Conservation (phyloP, 2,888 invertebrate species). For the Corythucha ciliata region DNA sequence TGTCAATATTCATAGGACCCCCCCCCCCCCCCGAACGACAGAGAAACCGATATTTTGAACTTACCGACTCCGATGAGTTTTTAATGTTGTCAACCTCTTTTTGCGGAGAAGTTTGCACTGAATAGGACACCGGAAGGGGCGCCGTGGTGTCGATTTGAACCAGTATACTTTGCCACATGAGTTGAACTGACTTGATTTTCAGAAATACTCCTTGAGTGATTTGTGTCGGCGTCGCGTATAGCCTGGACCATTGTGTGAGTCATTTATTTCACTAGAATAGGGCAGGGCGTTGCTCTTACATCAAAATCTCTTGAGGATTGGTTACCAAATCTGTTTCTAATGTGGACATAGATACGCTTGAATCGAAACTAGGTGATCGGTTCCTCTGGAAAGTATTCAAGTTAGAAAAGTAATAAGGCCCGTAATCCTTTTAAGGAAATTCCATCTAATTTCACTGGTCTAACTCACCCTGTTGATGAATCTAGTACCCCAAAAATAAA, state of each 20-base stretch:
- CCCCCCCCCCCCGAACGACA: background rate
- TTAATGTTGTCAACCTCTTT: conserved; percentile 8
- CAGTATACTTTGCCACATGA: conserved; percentile 50
- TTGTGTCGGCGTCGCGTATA: conserved; percentile 49
- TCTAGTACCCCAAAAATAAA: conserved; percentile 59
- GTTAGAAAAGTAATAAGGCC: background rate
- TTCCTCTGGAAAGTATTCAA: conserved; percentile 10
- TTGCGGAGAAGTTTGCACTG: too few species aligned
- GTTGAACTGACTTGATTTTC: conserved; percentile 47
- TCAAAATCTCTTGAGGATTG: conserved; percentile 47
- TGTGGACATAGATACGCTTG: conserved; percentile 26
- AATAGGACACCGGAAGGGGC: too few species aligned
- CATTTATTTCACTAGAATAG: background rate
- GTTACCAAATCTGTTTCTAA: conserved; percentile 43
- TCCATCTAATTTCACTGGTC: background rate
- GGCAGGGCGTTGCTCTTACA: conserved; percentile 41
- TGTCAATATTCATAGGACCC: background rate
- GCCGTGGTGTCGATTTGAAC: conserved; percentile 55
- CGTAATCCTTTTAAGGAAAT: background rate
- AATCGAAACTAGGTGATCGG: conserved; percentile 10
- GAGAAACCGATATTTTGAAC: background rate
- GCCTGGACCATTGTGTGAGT: conserved; percentile 39
- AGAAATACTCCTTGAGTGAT: conserved; percentile 48
- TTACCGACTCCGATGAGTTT: too few species aligned
- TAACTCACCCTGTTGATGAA: conserved; percentile 26